phyloP scores from a whole-genome alignment of 1,140 invertebrate genomes.

The Neodiprion virginianus region DNA sequence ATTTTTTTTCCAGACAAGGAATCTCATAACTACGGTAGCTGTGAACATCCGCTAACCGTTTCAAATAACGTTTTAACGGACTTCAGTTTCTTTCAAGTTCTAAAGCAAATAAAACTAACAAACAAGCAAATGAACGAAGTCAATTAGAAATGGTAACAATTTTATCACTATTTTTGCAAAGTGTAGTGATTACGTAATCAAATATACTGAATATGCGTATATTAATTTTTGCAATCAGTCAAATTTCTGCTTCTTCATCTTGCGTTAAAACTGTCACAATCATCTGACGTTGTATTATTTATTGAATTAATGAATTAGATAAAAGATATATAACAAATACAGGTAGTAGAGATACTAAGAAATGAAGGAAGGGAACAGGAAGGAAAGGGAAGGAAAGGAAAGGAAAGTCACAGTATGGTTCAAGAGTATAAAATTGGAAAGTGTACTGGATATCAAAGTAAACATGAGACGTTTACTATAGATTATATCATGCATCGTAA shows the following conservation, averaged over 20 bases:
- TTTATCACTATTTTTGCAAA: neutral
- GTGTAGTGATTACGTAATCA: too few relatives aligned
- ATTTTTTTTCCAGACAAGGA: too few relatives aligned
- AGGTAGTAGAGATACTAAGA: constrained; percentile 31
- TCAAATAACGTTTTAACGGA: neutral
- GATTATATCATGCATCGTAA: neutral
- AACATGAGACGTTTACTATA: neutral
- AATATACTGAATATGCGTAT: too few relatives aligned
- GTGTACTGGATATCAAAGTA: constrained; percentile 43
- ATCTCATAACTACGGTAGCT: too few relatives aligned
- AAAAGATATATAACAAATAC: constrained; percentile 25
- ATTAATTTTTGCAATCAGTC: constrained; percentile 5
- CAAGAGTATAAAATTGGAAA: constrained; percentile 41
- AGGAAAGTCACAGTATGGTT: constrained; percentile 31
- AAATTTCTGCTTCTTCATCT: neutral
- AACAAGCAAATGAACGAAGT: too few relatives aligned
- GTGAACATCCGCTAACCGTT: too few relatives aligned
- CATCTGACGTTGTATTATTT: constrained; percentile 37
- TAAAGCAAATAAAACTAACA: too few relatives aligned
- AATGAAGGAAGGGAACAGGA: constrained; percentile 18
- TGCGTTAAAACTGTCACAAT: constrained; percentile 42
- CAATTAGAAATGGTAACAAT: neutral
- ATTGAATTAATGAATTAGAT: constrained; percentile 30
- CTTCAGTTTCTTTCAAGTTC: too few relatives aligned
- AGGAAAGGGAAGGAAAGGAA: constrained; percentile 26